Evolutionary conservation across 2,797 vertebrate genomes (phyloP).

Genomic region (Okamejei kenojei): DNA sequence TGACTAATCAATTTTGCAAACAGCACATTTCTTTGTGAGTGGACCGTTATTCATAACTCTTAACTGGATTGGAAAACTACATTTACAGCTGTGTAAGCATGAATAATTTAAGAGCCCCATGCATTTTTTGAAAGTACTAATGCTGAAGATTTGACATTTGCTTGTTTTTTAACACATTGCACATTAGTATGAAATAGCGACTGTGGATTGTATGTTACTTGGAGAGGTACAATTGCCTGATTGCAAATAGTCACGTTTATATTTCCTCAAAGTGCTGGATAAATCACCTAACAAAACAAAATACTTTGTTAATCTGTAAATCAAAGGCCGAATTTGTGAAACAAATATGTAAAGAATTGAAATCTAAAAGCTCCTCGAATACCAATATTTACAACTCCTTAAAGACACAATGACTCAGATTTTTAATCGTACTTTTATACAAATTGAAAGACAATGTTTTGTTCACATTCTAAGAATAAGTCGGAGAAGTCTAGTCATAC

Average conservation of each 20-base stretch:
- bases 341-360: neutral
- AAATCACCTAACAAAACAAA: neutral
- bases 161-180: neutral
- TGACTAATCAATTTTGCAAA: conserved; percentile 24
- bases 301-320: neutral
- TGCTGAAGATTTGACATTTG: neutral
- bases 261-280: neutral
- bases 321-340: neutral
- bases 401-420: neutral
- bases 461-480: neutral
- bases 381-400: neutral
- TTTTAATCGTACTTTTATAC: neutral
- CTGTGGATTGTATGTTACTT: neutral
- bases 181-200: neutral
- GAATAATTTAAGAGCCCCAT: neutral
- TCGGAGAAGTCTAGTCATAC: too few species aligned
- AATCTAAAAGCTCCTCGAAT: neutral
- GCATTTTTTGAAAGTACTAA: neutral
- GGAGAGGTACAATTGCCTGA: neutral
- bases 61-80: neutral
- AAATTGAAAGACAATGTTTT: neutral
- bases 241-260: neutral
- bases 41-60: neutral
- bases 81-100: neutral
- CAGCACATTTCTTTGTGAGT: neutral